Percentiles rank a stretch among this genome's conserved stretches.
Evolutionary conservation across 53 echinoderm and acorn worm genomes (phyloP).

Genomic region (Hippasteria phrygiana): DNA sequence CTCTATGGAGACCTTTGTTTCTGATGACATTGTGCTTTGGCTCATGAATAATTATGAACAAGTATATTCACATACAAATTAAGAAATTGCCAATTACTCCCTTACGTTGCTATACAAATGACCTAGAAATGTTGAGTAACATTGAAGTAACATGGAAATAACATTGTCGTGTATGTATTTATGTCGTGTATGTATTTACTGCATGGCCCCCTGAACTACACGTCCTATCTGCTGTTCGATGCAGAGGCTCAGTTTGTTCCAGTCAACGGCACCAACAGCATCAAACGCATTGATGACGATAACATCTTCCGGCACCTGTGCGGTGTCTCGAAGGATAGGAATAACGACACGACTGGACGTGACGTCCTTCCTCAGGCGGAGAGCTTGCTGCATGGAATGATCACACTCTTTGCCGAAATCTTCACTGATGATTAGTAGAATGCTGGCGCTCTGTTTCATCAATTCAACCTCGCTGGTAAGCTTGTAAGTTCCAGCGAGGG

Average conservation of each 20-base stretch:
- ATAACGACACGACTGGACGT: slow-evolving; percentile 3
- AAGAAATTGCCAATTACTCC: no score
- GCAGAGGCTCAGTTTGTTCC: slow-evolving; percentile 21
- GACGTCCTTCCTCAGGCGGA: neutral
- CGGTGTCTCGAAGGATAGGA: slow-evolving; percentile 20
- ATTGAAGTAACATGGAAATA: no score
- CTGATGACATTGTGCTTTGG: no score
- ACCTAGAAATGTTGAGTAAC: no score
- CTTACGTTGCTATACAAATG: no score
- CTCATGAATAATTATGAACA: no score
- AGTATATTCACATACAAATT: no score
- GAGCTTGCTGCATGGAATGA: neutral
- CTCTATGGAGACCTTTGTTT: no score
- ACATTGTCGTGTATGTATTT: no score
- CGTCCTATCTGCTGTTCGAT: slow-evolving; percentile 45
- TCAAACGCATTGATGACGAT: slow-evolving; percentile 24
- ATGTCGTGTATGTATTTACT: no score
- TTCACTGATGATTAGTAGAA: neutral
- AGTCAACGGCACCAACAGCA: slow-evolving; percentile 39
- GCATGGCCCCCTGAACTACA: no score
- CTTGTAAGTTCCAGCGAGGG: neutral
- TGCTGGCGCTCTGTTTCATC: slow-evolving; percentile 17
- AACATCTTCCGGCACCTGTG: slow-evolving; percentile 13
- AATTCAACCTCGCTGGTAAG: neutral
- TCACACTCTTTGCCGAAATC: slow-evolving; percentile 7